Conservation (phyloP, 2,113 vertebrate genomes). For the Rhinolophus ferrumequinum region DNA sequence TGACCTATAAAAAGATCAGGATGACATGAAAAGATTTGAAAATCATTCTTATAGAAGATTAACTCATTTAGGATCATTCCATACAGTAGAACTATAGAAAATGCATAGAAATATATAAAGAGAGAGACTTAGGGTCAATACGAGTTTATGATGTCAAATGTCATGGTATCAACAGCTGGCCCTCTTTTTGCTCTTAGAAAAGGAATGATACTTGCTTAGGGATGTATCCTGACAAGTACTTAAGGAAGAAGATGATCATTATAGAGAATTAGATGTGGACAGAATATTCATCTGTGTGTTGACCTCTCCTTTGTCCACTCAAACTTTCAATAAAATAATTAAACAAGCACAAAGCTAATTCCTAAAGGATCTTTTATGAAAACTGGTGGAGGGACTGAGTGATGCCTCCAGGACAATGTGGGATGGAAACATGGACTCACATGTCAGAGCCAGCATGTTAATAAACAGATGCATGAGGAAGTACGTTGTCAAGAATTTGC, state of each 20-base stretch:
- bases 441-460: neutral
- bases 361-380: neutral
- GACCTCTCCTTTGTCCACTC: neutral
- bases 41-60: conserved; percentile 15
- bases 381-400: neutral
- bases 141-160: conserved; percentile 28
- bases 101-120: neutral
- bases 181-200: neutral
- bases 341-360: neutral
- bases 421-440: neutral
- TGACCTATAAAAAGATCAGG: neutral
- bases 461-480: neutral
- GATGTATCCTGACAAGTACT: neutral
- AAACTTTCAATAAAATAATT: neutral
- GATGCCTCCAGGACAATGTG: neutral
- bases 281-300: neutral
- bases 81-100: neutral
- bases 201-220: neutral
- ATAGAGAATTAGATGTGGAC: neutral
- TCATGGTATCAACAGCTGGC: neutral
- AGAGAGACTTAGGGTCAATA: neutral
- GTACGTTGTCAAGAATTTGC: neutral
- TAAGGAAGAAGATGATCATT: neutral
- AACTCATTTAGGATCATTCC: neutral
- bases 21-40: neutral